Evolutionary conservation across 2,113 vertebrate genomes (phyloP).

Genomic region (Myotis brandtii): DNA sequence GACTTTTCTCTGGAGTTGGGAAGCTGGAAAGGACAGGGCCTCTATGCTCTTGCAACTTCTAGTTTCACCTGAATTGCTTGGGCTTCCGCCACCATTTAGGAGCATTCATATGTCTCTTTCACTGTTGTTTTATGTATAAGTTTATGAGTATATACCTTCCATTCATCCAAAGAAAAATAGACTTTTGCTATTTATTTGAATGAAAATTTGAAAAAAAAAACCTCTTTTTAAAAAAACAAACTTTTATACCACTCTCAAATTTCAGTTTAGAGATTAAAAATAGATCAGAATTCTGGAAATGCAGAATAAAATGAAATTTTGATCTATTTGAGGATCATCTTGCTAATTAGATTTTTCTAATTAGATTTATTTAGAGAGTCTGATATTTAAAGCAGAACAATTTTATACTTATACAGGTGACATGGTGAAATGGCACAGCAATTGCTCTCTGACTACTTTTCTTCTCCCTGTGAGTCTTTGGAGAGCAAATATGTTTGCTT

Average conservation of each 20-base stretch:
- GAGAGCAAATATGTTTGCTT: neutral
- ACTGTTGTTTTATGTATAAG: neutral
- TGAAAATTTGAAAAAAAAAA: conserved; percentile 43
- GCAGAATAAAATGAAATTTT: conserved; percentile 43
- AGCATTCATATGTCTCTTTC: neutral
- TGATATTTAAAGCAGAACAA: neutral
- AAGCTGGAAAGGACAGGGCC: conserved; percentile 17
- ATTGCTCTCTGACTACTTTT: neutral
- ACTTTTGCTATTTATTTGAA: conserved; percentile 38
- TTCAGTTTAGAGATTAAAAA: conserved; percentile 53
- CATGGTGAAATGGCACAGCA: neutral
- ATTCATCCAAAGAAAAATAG: neutral
- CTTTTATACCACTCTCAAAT: neutral
- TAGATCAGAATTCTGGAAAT: conserved; percentile 29
- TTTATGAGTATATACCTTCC: neutral
- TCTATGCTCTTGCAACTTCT: neutral
- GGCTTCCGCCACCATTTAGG: neutral
- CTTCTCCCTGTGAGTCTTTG: neutral
- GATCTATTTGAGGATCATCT: conserved; percentile 17
- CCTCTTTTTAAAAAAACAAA: conserved; percentile 8
- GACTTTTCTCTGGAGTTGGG: neutral
- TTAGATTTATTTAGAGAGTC: neutral
- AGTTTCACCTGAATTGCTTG: neutral
- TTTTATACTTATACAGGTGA: neutral
- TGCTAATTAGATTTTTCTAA: neutral